These are phyloP conservation scores for Calonectris borealis DNA, from an alignment of 2,113 vertebrate genomes.

Conservation along the genomic window DNA sequence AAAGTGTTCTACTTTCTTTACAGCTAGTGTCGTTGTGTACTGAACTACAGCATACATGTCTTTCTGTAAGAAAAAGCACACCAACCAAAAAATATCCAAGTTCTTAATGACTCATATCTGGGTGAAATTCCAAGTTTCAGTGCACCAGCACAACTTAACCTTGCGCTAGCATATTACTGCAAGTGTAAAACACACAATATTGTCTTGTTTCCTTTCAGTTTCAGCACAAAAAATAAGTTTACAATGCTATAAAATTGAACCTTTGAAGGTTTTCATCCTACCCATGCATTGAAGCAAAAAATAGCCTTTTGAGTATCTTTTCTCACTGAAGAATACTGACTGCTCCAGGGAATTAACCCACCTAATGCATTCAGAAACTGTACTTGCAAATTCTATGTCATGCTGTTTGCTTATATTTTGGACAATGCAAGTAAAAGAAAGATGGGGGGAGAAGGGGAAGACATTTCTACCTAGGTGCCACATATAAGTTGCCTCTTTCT, in stretches of 20 bases:
- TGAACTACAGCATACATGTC: neutral
- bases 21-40: neutral
- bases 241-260: constrained; percentile 12
- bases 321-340: neutral
- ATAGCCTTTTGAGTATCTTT: constrained; percentile 44
- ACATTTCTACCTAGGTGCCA: neutral
- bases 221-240: constrained; percentile 54
- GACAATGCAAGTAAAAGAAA: neutral
- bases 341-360: constrained; percentile 49
- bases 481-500: neutral
- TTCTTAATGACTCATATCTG: neutral
- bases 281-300: constrained; percentile 52
- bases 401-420: constrained; percentile 6
- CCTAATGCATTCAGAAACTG: constrained; percentile 24
- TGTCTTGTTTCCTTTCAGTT: constrained; percentile 38
- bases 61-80: neutral
- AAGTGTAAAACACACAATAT: constrained; percentile 22
- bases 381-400: constrained; percentile 15
- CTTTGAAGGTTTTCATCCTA: constrained; percentile 1
- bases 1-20: constrained; percentile 27
- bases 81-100: neutral
- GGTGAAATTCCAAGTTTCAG: constrained; percentile 1
- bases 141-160: constrained; percentile 32
- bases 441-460: neutral
- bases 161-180: constrained; percentile 24